Base-by-base conservation (phyloP, 2,888 invertebrate species). In the Drosophila nr. fundita region DNA sequence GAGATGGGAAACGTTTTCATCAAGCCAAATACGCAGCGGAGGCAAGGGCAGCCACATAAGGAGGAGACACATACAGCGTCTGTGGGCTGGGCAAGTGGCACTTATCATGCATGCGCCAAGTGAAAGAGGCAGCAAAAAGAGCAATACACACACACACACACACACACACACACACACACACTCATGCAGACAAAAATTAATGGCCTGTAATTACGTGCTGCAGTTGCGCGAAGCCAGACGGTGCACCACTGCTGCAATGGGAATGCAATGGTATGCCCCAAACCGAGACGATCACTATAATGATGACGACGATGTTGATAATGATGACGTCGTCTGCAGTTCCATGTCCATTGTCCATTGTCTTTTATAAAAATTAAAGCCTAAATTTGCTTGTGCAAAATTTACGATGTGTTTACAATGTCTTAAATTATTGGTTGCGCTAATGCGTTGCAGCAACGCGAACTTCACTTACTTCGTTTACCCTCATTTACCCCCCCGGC, bases 321-420 rank as follows among this genome's bases (percentile, higher is more conserved):
- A 38, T 36, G n/a, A 40, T 29, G 36, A 29, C 38, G 29, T 57
- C 40, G 59, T 36, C 40, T 48, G 30, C n/a, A 24, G 61, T 42
- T 34, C 40, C 53, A 65, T 48, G 38, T 55, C 65, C 72, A 76
- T 67, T 48, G 38, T 55, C 65, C 72, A 76, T 67, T 76, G 83
- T 70, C 60, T 73, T 67, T 68, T 88, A 73, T 59, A 76, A 81
- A 82, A 89, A 80, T 87, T 75, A 80, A 84, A 84, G 80, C 82
- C 83, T 87, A 75, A 84, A 76, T 87, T 76, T 78, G 84, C 84
- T 74, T 76, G 82, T 83, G 88, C 90, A 82, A 89, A 90, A 88
- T 90, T 91, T 90, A 91, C 89, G 91, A 91, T 71, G 91, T 91
- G 91, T 91, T 91, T 91, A 91, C 89, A 85, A 90, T 89, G 83